phyloP scores from a whole-genome alignment of 1,140 invertebrate species.

The Aphaenogaster floridana region DNA sequence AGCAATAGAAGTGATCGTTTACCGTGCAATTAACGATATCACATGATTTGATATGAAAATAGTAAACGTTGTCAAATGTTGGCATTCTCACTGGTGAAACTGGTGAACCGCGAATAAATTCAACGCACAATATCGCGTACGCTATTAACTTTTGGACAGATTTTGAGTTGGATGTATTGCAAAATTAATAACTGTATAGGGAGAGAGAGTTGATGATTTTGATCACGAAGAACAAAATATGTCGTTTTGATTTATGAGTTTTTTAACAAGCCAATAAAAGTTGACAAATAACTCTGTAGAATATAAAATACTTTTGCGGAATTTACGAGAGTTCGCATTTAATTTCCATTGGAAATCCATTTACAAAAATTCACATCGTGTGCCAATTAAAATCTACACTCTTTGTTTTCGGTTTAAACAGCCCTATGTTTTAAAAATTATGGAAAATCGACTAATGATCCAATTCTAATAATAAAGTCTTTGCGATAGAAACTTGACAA shows the following conservation, averaged over 20 bases:
- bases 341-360: neutral
- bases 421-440: neutral
- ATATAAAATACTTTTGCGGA: neutral
- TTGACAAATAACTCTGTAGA: neutral
- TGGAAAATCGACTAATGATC: neutral
- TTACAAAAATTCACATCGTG: neutral
- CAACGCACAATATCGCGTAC: neutral
- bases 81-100: neutral
- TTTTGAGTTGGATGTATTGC: neutral
- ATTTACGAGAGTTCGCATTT: neutral
- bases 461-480: neutral
- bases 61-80: neutral
- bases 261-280: neutral
- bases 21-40: conserved; percentile 2
- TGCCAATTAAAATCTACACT: neutral
- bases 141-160: neutral
- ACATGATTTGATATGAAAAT: conserved; percentile 14
- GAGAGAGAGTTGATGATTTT: neutral
- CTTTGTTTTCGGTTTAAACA: neutral
- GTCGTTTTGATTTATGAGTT: neutral
- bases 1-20: conserved; percentile 53
- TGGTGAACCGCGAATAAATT: neutral
- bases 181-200: neutral
- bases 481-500: neutral
- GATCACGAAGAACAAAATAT: neutral